phyloP scores from a whole-genome alignment of 2,113 vertebrate species.

The Lycaon pictus region DNA sequence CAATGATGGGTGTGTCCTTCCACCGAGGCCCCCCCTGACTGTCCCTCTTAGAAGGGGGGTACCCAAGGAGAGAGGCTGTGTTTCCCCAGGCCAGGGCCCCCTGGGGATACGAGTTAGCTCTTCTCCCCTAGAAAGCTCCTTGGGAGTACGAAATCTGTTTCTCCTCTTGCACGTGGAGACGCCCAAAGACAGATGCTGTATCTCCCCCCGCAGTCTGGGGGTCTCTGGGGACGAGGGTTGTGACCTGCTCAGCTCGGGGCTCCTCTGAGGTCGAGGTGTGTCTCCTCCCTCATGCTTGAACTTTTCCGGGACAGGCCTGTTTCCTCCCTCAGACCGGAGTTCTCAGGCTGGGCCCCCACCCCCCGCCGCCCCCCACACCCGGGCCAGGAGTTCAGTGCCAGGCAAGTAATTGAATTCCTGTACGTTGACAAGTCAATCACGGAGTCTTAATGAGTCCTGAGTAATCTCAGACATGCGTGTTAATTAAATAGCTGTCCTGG shows the following conservation, averaged over 20 bases:
- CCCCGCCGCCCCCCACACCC: accelerated
- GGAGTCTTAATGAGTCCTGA: conserved; percentile 87
- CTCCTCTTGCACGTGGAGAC: not conserved
- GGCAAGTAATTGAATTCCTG: conserved; percentile 86
- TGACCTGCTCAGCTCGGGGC: not conserved
- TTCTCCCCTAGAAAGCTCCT: not conserved
- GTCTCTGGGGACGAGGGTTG: not conserved
- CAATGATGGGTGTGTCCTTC: accelerated
- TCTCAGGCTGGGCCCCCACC: not conserved
- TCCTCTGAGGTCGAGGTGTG: not conserved
- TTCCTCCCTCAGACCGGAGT: not conserved
- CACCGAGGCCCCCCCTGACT: not conserved
- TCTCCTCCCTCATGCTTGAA: not conserved
- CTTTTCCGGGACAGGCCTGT: not conserved
- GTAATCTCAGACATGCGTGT: conserved; percentile 88
- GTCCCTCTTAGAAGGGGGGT: not conserved
- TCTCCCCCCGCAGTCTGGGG: not conserved
- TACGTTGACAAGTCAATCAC: conserved; percentile 87
- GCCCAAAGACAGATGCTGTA: not conserved
- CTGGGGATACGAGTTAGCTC: not conserved
- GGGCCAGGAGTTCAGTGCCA: conserved; percentile 73
- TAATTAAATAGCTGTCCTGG: conserved; percentile 89
- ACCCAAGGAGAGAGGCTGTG: not conserved
- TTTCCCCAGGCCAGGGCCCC: not conserved
- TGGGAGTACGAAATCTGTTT: not conserved